A percentile compares a stretch with the other conserved stretches of the same genome.
Conservation (phyloP, 2,888 invertebrate species). For the Malachius bipustulatus region DNA sequence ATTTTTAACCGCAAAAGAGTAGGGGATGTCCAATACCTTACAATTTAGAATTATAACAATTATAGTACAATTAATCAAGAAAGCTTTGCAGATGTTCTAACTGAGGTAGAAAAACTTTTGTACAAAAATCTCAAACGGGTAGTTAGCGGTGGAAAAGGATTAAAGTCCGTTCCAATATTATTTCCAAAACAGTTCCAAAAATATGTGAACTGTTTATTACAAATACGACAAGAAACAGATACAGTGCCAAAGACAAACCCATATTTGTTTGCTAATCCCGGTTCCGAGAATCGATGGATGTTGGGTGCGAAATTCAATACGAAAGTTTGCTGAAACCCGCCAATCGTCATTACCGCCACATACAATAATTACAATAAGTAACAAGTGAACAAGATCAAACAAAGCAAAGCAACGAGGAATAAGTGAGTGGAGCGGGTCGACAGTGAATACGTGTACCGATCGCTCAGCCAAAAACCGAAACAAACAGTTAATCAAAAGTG, state of each 20-base stretch:
- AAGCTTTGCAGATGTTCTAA: constrained; percentile 10
- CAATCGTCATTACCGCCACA: too few relatives aligned
- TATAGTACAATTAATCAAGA: constrained; percentile 11
- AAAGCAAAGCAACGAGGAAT: too few relatives aligned
- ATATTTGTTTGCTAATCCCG: constrained; percentile 20
- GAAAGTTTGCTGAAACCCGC: too few relatives aligned
- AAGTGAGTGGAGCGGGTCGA: too few relatives aligned
- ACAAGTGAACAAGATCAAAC: too few relatives aligned
- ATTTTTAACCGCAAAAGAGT: constrained; percentile 21
- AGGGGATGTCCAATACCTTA: constrained; percentile 10
- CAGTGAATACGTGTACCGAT: too few relatives aligned
- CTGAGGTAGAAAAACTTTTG: constrained; percentile 13
- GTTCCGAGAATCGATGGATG: constrained; percentile 19
- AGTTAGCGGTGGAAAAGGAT: constrained; percentile 18
- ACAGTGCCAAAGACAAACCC: constrained; percentile 18
- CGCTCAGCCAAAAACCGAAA: too few relatives aligned
- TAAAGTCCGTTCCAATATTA: constrained; percentile 18
- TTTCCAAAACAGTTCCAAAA: constrained; percentile 16
- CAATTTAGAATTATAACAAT: background rate
- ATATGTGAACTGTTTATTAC: constrained; percentile 14
- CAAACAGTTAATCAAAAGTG: too few relatives aligned
- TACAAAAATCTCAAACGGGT: constrained; percentile 17
- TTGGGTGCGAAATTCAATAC: constrained; percentile 15
- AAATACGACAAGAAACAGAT: constrained; percentile 14
- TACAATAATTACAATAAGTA: too few relatives aligned